A percentile compares a stretch with the other conserved stretches of the same genome.
Conservation (phyloP, 2,888 invertebrate genomes). For the Eupithecia pulchellata region DNA sequence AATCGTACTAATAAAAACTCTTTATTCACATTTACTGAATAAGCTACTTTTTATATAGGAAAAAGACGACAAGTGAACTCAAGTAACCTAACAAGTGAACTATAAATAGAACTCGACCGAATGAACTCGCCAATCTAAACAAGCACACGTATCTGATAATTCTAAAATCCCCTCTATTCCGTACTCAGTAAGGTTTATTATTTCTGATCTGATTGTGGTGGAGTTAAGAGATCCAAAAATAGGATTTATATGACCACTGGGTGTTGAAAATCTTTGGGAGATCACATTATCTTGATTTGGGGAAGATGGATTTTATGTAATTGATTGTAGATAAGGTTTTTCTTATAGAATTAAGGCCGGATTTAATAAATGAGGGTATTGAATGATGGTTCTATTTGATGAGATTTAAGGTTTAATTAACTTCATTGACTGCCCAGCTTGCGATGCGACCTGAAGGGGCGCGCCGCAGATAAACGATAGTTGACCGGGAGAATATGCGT, state of each 20-base stretch:
- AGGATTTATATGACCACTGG: slow-evolving; percentile 37
- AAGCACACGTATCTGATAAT: slow-evolving; percentile 17
- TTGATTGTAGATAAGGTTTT: slow-evolving; percentile 13
- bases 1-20: too few species aligned
- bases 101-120: not conserved
- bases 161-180: slow-evolving; percentile 13
- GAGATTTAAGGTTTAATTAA: too few species aligned
- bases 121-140: slow-evolving; percentile 21
- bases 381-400: not conserved
- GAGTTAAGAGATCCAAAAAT: slow-evolving; percentile 38
- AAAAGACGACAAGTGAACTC: not conserved
- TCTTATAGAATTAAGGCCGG: not conserved
- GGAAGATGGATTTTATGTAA: slow-evolving; percentile 15
- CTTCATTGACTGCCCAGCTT: too few species aligned
- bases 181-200: slow-evolving; percentile 20
- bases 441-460: too few species aligned
- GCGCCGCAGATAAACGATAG: too few species aligned
- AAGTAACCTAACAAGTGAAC: not conserved
- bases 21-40: too few species aligned
- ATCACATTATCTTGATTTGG: slow-evolving; percentile 34
- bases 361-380: not conserved
- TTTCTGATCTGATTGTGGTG: slow-evolving; percentile 14
- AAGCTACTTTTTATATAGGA: not conserved
- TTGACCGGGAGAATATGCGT: too few species aligned
- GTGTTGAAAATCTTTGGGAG: slow-evolving; percentile 34